Evolutionary conservation across 2,888 invertebrate genomes (phyloP).

Genomic region (Myathropa florea): DNA sequence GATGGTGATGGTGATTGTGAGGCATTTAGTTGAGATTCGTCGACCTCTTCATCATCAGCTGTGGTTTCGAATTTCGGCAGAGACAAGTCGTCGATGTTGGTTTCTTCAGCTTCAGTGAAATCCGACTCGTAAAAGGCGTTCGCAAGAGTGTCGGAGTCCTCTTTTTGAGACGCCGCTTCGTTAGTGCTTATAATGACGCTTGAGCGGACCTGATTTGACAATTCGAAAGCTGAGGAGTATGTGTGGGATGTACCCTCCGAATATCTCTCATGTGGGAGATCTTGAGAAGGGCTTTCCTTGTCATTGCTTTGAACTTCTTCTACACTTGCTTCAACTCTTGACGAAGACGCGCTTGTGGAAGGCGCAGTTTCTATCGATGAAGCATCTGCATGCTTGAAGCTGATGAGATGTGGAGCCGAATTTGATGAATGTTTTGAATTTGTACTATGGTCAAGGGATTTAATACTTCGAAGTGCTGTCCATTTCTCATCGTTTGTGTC

Average conservation of each 20-base stretch:
- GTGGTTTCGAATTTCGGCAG: conserved; percentile 75
- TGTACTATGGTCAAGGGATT: conserved; percentile 66
- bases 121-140: conserved; percentile 72
- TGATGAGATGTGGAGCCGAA: neutral
- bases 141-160: conserved; percentile 14
- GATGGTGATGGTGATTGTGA: neutral
- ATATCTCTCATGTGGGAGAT: neutral
- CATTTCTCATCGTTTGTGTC: conserved; percentile 1
- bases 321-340: neutral
- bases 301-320: neutral
- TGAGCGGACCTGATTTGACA: conserved; percentile 42
- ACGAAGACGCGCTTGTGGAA: neutral
- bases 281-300: neutral
- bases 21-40: conserved; percentile 19
- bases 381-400: neutral
- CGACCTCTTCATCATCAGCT: conserved; percentile 46
- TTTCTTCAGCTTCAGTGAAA: conserved; percentile 72
- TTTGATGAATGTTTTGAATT: conserved; percentile 68
- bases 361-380: conserved; percentile 7
- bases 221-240: conserved; percentile 52
- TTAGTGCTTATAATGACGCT: conserved; percentile 44
- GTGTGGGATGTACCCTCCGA: conserved; percentile 12
- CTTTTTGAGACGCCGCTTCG: conserved; percentile 2
- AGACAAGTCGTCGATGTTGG: conserved; percentile 75
- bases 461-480: conserved; percentile 51